Conservation (phyloP, 2,888 invertebrate genomes). For the Abscondita cerata region DNA sequence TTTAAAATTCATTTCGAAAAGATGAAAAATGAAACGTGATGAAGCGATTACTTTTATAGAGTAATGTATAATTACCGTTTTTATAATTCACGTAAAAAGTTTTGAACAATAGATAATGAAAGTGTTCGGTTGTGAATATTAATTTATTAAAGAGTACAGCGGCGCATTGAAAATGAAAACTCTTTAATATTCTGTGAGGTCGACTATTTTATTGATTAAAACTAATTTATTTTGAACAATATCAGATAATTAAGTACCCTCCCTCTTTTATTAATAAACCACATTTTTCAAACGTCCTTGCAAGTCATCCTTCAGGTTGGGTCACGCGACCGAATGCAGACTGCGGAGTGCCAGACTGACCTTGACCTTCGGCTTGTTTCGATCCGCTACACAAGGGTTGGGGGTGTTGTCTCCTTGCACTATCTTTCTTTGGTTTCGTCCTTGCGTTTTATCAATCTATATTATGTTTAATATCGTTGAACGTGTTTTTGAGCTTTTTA, state of each 20-base stretch:
- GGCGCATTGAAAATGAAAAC: not conserved
- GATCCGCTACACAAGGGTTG: conserved; percentile 39
- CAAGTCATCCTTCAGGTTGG: conserved; percentile 23
- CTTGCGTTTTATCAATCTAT: too few relatives aligned
- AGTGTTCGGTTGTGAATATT: too few relatives aligned
- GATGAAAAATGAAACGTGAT: too few relatives aligned
- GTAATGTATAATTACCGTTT: too few relatives aligned
- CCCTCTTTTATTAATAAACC: not conserved
- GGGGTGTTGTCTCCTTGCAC: conserved; percentile 36
- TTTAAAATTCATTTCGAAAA: too few relatives aligned
- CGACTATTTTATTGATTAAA: not conserved
- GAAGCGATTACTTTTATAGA: too few relatives aligned
- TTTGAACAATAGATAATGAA: too few relatives aligned
- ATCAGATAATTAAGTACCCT: not conserved
- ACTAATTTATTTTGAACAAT: not conserved
- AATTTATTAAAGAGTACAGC: too few relatives aligned
- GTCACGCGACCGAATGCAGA: conserved; percentile 37
- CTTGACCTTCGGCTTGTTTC: conserved; percentile 47
- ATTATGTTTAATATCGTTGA: too few relatives aligned
- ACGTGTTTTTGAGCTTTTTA: too few relatives aligned
- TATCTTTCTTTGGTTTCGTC: conserved; percentile 17
- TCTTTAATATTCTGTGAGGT: not conserved
- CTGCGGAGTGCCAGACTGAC: conserved; percentile 46
- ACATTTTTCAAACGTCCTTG: conserved; percentile 22
- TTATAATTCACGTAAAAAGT: too few relatives aligned